These are phyloP conservation scores for Octopus sinensis DNA, from an alignment of 1,140 invertebrate species.

Conservation along the genomic window DNA sequence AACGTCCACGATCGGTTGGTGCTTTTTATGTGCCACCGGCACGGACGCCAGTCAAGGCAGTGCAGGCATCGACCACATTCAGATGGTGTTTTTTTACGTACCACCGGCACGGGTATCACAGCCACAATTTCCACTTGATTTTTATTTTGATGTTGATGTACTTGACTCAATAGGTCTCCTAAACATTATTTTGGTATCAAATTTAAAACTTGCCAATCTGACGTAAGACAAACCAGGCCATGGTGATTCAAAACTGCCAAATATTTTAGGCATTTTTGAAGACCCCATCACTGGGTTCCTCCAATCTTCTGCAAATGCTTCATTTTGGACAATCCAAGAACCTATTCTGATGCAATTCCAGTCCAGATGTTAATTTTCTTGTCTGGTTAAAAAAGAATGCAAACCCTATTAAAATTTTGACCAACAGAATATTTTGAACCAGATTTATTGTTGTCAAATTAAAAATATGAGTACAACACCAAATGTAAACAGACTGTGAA, in stretches of 20 bases:
- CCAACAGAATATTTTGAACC: conserved; percentile 1
- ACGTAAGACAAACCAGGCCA: too few relatives aligned
- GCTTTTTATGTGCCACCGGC: too few relatives aligned
- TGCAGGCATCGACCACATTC: too few relatives aligned
- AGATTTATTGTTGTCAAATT: neutral
- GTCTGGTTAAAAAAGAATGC: neutral
- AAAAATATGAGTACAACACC: neutral
- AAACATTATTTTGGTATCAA: neutral
- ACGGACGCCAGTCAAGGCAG: too few relatives aligned
- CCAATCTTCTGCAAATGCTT: conserved; percentile 1
- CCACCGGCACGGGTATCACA: too few relatives aligned
- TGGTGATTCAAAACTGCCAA: too few relatives aligned
- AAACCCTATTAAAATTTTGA: neutral
- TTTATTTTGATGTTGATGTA: too few relatives aligned
- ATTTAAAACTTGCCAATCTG: too few relatives aligned
- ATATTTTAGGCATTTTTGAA: too few relatives aligned
- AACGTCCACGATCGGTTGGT: too few relatives aligned
- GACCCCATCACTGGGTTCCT: neutral
- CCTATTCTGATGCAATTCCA: neutral
- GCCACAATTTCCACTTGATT: too few relatives aligned
- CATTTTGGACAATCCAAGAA: neutral
- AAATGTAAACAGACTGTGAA: neutral
- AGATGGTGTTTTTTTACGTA: too few relatives aligned
- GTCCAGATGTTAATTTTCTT: neutral
- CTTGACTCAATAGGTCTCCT: neutral